These are phyloP conservation scores for Noctilio leporinus DNA, from an alignment of 2,113 vertebrate genomes.

Conservation along the genomic window DNA sequence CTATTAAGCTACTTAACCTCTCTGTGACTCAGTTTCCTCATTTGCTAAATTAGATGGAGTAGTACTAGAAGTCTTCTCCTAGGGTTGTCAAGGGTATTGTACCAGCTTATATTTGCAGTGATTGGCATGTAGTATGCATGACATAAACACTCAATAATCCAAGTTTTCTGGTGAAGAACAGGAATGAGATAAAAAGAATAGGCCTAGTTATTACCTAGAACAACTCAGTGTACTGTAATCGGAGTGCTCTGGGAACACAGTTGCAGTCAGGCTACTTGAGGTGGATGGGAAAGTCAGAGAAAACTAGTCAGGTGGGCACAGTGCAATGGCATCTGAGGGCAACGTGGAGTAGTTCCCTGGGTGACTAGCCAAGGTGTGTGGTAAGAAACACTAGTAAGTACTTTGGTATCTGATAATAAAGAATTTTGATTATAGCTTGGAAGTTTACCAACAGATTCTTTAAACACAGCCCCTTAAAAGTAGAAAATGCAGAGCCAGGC, in stretches of 20 bases:
- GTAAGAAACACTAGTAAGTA: background rate
- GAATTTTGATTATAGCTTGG: background rate
- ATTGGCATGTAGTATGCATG: background rate
- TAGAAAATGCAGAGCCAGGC: background rate
- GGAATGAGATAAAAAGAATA: background rate
- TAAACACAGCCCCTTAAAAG: background rate
- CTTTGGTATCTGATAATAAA: background rate
- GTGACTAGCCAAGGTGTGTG: background rate
- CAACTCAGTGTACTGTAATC: background rate
- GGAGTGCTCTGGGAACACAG: background rate
- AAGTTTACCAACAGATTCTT: background rate
- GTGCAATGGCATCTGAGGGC: background rate
- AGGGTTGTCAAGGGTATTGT: background rate
- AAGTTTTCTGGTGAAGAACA: background rate
- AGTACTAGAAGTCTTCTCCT: background rate
- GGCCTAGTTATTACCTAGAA: background rate
- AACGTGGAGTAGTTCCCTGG: background rate
- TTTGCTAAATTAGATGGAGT: background rate
- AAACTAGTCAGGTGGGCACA: background rate
- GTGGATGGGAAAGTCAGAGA: background rate
- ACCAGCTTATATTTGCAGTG: background rate
- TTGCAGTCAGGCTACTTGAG: background rate
- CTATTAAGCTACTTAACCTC: background rate
- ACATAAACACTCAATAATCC: background rate
- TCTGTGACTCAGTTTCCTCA: background rate